These are phyloP conservation scores for Podotricha telesiphe DNA, from an alignment of 2,888 invertebrate genomes.

Conservation along the genomic window DNA sequence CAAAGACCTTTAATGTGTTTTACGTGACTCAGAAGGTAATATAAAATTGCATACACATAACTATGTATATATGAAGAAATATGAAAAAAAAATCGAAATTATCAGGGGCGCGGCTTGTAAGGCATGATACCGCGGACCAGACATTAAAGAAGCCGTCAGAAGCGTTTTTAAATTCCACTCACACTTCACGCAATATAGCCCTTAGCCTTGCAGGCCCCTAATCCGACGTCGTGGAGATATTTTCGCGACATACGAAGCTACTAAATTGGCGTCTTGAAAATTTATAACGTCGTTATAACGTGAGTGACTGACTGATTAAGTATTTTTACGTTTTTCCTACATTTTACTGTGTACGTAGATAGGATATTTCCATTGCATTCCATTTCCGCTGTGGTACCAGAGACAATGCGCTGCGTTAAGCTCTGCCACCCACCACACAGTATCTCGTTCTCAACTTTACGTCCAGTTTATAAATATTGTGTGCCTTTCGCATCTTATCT, in stretches of 20 bases:
- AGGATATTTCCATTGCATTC: too few species aligned
- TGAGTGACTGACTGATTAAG: too few species aligned
- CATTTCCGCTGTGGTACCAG: too few species aligned
- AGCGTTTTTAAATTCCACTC: conserved; percentile 65
- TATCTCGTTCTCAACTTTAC: too few species aligned
- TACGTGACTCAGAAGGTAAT: neutral
- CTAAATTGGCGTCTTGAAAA: conserved; percentile 44
- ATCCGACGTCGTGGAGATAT: conserved; percentile 68
- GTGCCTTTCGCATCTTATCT: too few species aligned
- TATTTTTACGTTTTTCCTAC: too few species aligned
- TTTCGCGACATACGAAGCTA: conserved; percentile 56
- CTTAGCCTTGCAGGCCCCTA: conserved; percentile 55
- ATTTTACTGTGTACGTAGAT: too few species aligned
- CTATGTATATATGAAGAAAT: neutral
- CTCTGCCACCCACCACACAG: too few species aligned
- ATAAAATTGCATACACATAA: neutral
- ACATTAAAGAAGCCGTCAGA: conserved; percentile 48
- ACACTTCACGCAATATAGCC: conserved; percentile 60
- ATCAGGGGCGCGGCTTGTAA: conserved; percentile 6
- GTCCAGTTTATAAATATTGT: too few species aligned
- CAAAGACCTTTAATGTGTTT: neutral
- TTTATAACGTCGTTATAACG: neutral
- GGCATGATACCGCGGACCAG: conserved; percentile 27
- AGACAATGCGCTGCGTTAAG: too few species aligned
- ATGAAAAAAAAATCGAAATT: conserved; percentile 2